Evolutionary conservation across 2,113 vertebrate genomes (phyloP).

Genomic region (Furnarius figulus): DNA sequence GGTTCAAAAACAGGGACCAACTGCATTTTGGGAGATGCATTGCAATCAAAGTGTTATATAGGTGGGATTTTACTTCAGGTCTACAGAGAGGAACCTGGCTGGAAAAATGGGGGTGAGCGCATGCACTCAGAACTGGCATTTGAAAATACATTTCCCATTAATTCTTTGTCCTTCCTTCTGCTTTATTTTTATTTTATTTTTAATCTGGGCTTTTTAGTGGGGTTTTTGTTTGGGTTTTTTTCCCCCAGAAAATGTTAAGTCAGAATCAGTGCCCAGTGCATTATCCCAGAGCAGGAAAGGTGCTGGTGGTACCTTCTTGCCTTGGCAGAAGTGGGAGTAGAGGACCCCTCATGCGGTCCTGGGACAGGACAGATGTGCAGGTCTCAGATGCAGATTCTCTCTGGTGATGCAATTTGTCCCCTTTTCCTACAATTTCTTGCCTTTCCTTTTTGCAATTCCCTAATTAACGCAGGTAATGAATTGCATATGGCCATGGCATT

Average conservation of each 20-base stretch:
- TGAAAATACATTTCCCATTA: not conserved
- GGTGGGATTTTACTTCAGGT: not conserved
- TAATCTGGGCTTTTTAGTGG: not conserved
- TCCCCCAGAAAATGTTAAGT: not conserved
- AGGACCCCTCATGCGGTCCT: not conserved
- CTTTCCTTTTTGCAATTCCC: not conserved
- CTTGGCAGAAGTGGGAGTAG: not conserved
- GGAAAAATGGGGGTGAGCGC: not conserved
- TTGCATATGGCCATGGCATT: conserved; percentile 56
- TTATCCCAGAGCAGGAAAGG: not conserved
- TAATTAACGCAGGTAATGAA: conserved; percentile 68
- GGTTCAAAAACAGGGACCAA: not conserved
- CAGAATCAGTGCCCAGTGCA: not conserved
- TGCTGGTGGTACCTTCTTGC: not conserved
- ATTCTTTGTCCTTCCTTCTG: not conserved
- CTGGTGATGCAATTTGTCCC: not conserved
- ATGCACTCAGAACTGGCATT: rapidly evolving
- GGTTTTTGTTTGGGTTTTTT: not conserved
- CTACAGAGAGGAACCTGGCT: not conserved
- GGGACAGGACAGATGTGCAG: not conserved
- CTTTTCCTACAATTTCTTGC: not conserved
- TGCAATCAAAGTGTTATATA: not conserved
- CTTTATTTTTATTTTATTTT: not conserved
- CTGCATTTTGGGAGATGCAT: not conserved
- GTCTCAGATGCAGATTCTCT: not conserved